Evolutionary conservation across 1,140 invertebrate genomes (phyloP).

Genomic region (Vollenhovia emeryi): DNA sequence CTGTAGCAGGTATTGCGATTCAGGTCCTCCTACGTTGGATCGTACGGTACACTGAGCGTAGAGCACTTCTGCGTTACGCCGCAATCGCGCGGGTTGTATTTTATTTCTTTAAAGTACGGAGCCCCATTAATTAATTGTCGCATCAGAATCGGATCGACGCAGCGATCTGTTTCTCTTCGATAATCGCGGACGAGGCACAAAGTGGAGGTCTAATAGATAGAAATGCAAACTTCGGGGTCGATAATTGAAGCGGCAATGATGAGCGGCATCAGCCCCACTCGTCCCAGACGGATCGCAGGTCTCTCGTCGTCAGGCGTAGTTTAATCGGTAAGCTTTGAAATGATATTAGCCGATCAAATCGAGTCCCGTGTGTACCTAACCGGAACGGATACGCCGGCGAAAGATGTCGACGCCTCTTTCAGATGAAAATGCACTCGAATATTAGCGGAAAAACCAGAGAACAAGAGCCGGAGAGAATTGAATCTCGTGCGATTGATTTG

Average conservation of each 20-base stretch:
- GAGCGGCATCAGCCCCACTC: constrained; percentile 21
- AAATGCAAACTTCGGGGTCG: constrained; percentile 46
- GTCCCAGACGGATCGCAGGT: constrained; percentile 41
- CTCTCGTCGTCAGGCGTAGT: constrained; percentile 29
- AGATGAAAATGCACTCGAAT: constrained; percentile 40
- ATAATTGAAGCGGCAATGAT: constrained; percentile 51
- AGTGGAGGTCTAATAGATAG: constrained; percentile 43
- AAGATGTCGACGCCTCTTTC: constrained; percentile 63
- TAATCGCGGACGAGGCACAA: constrained; percentile 34
- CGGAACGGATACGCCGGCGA: constrained; percentile 51
- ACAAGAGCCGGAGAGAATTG: neutral
- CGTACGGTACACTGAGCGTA: neutral
- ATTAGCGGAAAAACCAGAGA: constrained; percentile 38
- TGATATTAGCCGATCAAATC: constrained; percentile 67
- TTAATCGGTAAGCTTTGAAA: constrained; percentile 63
- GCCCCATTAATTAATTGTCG: neutral
- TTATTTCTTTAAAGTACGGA: neutral
- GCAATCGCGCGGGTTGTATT: neutral
- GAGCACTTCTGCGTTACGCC: too few species aligned
- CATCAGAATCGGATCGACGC: neutral
- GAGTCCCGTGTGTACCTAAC: constrained; percentile 54
- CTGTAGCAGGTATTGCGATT: neutral
- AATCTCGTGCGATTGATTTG: constrained; percentile 36
- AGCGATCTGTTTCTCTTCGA: neutral
- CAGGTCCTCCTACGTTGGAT: neutral